A percentile compares a stretch with the other conserved stretches of the same genome.
Conservation (phyloP, 1,140 invertebrate species). For the Choristoneura fumiferana region DNA sequence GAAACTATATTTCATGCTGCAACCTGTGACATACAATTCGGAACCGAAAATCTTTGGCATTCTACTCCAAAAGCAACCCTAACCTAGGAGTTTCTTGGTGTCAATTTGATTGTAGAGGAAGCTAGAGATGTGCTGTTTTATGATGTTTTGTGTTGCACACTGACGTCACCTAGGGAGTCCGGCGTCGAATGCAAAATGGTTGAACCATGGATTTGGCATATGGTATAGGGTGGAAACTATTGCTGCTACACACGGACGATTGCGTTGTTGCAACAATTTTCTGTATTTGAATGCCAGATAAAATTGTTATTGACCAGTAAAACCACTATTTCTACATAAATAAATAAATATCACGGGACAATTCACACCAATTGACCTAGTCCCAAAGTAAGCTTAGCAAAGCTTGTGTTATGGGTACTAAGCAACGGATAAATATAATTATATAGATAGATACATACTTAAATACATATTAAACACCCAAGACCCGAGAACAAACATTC, state of each 20-base stretch:
- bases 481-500: no score
- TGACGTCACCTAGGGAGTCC: constrained; percentile 72
- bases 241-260: constrained; percentile 47
- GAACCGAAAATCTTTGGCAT: constrained; percentile 30
- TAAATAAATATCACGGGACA: no score
- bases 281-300: no score
- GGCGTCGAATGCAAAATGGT: constrained; percentile 74
- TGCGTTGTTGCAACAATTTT: neutral
- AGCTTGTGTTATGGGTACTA: no score
- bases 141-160: constrained; percentile 45
- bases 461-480: no score
- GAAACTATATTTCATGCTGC: constrained; percentile 68
- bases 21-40: constrained; percentile 28
- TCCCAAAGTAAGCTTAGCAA: no score
- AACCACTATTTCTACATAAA: no score
- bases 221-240: constrained; percentile 68
- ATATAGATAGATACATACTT: no score
- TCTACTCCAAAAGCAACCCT: constrained; percentile 15
- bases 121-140: constrained; percentile 34
- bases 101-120: constrained; percentile 5
- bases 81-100: constrained; percentile 8
- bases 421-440: no score
- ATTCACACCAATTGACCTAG: no score
- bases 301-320: no score
- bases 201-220: constrained; percentile 76